A percentile compares a stretch with the other conserved stretches of the same genome.
phyloP scores from a whole-genome alignment of 2,113 vertebrate species.

The Myiopsitta monachus region DNA sequence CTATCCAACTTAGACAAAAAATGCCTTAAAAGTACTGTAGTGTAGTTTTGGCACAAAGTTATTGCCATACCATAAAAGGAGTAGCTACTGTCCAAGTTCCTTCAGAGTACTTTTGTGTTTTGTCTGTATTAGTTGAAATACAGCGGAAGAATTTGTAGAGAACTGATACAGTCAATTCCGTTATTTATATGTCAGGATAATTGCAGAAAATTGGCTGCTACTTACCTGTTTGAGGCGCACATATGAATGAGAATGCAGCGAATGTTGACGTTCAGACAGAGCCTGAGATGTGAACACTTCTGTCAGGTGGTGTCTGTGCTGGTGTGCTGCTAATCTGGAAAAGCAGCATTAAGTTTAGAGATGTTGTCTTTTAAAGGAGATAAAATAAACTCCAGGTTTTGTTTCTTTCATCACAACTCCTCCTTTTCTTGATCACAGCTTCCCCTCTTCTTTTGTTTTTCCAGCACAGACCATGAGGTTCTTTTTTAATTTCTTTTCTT shows the following conservation, averaged over 20 bases:
- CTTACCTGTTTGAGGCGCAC: neutral
- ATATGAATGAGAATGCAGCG: neutral
- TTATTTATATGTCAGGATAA: neutral
- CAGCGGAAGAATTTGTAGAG: neutral
- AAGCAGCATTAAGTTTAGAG: neutral
- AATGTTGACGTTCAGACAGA: neutral
- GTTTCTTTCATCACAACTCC: neutral
- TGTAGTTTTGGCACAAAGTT: neutral
- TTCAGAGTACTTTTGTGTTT: neutral
- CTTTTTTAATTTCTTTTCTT: neutral
- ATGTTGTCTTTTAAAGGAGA: neutral
- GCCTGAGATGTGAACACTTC: neutral
- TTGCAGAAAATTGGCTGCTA: neutral
- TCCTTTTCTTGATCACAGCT: neutral
- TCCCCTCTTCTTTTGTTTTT: neutral
- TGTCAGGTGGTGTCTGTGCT: neutral
- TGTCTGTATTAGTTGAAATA: neutral
- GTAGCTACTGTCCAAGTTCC: neutral
- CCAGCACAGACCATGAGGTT: neutral
- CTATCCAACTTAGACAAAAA: neutral
- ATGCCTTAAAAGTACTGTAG: neutral
- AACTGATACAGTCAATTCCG: neutral
- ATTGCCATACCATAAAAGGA: neutral
- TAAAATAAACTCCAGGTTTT: neutral
- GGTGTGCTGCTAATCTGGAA: neutral